Evolutionary conservation across 2,888 invertebrate genomes (phyloP).

Genomic region (Protonemura montana): DNA sequence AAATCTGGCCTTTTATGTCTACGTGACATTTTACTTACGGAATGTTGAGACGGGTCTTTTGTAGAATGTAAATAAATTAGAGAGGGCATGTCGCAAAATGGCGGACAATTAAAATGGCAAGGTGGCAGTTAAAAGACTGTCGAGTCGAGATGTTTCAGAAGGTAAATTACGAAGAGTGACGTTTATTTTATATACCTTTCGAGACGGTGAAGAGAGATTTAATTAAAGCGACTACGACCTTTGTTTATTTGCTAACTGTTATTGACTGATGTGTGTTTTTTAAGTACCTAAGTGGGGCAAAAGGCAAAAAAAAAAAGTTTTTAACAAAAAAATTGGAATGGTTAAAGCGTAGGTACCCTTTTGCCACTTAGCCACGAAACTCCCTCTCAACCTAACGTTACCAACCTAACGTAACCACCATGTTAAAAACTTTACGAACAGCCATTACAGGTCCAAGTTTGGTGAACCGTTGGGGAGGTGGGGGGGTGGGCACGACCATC

Average conservation of each 20-base stretch:
- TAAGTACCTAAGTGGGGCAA: too few relatives aligned
- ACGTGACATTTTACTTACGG: neutral
- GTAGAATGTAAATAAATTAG: neutral
- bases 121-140: neutral
- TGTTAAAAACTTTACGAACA: slow-evolving; percentile 33
- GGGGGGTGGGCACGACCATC: neutral
- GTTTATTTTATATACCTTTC: neutral
- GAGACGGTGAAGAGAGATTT: neutral
- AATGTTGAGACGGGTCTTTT: slow-evolving; percentile 2
- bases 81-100: neutral
- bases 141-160: neutral
- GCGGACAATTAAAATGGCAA: neutral
- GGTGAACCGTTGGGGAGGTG: neutral
- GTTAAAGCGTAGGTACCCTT: too few relatives aligned
- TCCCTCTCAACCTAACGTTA: neutral
- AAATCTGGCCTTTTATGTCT: neutral
- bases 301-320: too few relatives aligned
- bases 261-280: neutral
- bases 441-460: slow-evolving; percentile 30
- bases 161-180: neutral
- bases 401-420: neutral
- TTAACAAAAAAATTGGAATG: neutral
- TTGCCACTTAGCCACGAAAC: neutral
- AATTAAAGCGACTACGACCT: neutral
- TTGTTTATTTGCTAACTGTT: neutral